Evolutionary conservation across 2,113 vertebrate species (phyloP).

Genomic region (Meleagris gallopavo): DNA sequence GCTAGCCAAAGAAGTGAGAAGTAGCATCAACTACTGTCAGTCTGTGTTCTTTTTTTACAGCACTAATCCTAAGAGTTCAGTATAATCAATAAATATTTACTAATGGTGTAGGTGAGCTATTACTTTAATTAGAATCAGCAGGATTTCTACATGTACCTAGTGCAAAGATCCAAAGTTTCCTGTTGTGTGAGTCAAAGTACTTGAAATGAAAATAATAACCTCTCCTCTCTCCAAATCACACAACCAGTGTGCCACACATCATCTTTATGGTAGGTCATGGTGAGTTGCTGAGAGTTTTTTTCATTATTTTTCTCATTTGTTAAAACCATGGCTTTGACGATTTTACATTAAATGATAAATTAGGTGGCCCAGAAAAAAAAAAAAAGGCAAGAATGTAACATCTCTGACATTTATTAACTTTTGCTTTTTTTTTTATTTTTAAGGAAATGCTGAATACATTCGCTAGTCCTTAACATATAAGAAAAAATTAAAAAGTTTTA

Average conservation of each 20-base stretch:
- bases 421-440: not conserved
- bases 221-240: not conserved
- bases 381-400: not conserved
- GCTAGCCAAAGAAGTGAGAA: not conserved
- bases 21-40: not conserved
- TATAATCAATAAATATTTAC: not conserved
- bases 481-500: not conserved
- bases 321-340: not conserved
- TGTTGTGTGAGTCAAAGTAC: not conserved
- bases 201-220: not conserved
- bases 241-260: not conserved
- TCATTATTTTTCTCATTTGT: not conserved
- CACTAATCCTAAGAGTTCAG: not conserved
- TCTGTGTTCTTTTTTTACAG: not conserved
- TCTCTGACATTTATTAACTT: not conserved
- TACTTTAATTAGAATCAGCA: not conserved
- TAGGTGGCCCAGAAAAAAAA: not conserved
- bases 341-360: not conserved
- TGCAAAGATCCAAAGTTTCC: not conserved
- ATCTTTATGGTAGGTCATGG: not conserved
- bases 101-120: not conserved
- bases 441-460: not conserved
- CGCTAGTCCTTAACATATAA: not conserved
- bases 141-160: not conserved
- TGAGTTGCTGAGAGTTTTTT: not conserved